Base-by-base conservation (phyloP, 2,888 invertebrate species). In the Dolichomitus sp. region DNA sequence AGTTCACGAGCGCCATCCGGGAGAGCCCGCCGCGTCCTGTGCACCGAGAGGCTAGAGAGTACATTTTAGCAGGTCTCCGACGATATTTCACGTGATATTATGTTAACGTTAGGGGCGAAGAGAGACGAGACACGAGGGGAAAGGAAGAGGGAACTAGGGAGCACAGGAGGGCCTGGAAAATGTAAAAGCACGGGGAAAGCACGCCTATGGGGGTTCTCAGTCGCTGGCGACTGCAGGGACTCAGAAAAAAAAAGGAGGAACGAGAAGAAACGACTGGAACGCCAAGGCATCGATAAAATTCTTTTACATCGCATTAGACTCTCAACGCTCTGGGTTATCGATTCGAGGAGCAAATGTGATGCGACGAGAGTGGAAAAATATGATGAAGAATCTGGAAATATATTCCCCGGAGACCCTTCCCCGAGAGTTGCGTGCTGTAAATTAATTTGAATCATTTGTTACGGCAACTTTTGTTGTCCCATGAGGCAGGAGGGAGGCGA, bases 271-370 rank as follows among this genome's bases (percentile, higher is more conserved):
- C 45, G 42, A 50, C 65, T 61, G 40, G 14, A 42, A 77, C 54
- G 68, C 63, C 37, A 48, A 42, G 76, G 81, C 84, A 84, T 87
- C 87, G 88, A 89, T 90, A 87, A 90, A 89, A 89, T 88, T 89
- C 85, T 85, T 87, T 88, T 87, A 84, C 89, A 80, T 90, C 86
- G 86, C 86, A 88, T 89, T 89, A 88, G 84, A 81, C 81, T 65
- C 40, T 52, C 66, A 63, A 88, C 83, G 78, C 81, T 65, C 33
- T 45, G 57, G 68, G 66, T 82, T 77, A 82, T 82, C 70, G 78
- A 84, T 77, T 75, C 48, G 59, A 14, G 33, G 57, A 30, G 69
- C 27, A 61, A 50, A 33, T 50, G 52, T 54, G 63, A 65, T 63
- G 61, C 23, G 23, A 6, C 48, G 17, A 4, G 45, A 50, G 52